Evolutionary conservation across 2,888 invertebrate genomes (phyloP).

Genomic region (Sabatieria punctata): DNA sequence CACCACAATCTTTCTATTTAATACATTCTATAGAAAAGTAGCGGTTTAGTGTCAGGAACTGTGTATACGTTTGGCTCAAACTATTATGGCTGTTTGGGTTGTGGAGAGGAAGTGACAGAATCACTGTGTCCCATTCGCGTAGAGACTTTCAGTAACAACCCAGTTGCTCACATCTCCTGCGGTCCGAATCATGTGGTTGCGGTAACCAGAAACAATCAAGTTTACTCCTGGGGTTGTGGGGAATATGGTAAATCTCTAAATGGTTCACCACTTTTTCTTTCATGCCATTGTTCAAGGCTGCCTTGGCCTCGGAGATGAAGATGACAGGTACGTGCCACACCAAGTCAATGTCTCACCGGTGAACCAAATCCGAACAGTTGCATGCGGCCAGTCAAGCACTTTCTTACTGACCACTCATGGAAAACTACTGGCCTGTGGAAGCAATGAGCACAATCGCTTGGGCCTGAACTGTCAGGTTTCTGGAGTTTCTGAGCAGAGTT

Average conservation of each 20-base stretch:
- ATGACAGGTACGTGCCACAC: not conserved
- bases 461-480: not conserved
- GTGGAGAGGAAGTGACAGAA: not conserved
- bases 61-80: not conserved
- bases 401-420: not conserved
- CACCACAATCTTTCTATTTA: too few relatives aligned
- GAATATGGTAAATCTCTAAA: not conserved
- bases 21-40: too few relatives aligned
- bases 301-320: not conserved
- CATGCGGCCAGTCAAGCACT: not conserved
- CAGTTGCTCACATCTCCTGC: not conserved
- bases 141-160: not conserved
- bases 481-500: not conserved
- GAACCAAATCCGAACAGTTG: not conserved
- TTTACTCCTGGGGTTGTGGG: not conserved
- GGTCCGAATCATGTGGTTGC: not conserved
- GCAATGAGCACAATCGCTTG: not conserved
- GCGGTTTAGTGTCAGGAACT: not conserved
- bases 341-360: not conserved
- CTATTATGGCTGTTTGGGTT: not conserved
- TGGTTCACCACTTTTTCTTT: not conserved
- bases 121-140: not conserved
- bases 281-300: not conserved
- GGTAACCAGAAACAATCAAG: not conserved
- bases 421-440: not conserved